Conservation (phyloP, 2,113 vertebrate species). For the Tringa solitaria region DNA sequence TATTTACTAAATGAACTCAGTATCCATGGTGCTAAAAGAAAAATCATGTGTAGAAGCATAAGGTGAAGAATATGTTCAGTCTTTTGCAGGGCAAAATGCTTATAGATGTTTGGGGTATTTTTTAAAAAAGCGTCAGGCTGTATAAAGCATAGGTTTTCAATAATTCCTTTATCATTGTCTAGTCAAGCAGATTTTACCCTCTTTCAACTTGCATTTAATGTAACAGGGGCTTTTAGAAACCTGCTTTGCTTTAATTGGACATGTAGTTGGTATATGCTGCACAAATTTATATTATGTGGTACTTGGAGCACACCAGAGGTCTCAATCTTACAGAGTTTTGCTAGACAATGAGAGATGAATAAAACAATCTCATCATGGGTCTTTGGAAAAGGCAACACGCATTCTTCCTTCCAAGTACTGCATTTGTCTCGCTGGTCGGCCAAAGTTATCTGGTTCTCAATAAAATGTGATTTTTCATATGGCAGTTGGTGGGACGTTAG, state of each 20-base stretch:
- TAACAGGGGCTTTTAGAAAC: background rate
- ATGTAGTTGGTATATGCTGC: background rate
- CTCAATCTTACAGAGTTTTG: background rate
- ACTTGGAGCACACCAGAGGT: background rate
- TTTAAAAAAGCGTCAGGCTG: background rate
- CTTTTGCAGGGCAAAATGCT: background rate
- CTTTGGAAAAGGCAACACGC: background rate
- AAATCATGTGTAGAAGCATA: background rate
- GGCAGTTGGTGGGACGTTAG: constrained; percentile 31
- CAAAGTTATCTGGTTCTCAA: background rate
- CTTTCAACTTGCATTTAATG: background rate
- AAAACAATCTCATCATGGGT: background rate
- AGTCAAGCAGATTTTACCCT: background rate
- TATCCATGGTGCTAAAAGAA: background rate
- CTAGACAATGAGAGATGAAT: background rate
- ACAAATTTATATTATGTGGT: background rate
- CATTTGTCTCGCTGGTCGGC: background rate
- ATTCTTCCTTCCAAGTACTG: background rate
- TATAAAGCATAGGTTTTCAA: background rate
- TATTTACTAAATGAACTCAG: background rate
- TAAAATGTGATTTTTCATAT: constrained; percentile 24
- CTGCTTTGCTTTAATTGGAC: background rate
- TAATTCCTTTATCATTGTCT: background rate
- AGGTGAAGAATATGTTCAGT: background rate
- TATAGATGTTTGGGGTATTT: background rate